Conservation (phyloP, 2,888 invertebrate species). For the Bombylius discolor region DNA sequence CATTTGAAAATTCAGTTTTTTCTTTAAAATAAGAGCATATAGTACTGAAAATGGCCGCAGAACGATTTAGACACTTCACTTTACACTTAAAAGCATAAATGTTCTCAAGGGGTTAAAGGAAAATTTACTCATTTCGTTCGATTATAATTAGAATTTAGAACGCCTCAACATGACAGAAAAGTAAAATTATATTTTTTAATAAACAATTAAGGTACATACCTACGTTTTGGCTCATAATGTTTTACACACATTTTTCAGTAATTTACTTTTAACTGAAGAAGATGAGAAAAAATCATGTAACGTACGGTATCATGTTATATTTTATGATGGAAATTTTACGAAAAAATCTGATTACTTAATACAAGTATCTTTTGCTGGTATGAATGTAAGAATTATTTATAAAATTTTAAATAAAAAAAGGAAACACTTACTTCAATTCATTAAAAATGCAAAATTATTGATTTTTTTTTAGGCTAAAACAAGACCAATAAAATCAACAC, state of each 20-base stretch:
- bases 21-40: too few species aligned
- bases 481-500: background rate
- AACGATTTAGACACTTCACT: too few species aligned
- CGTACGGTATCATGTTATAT: conserved; percentile 42
- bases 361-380: conserved; percentile 27
- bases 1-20: too few species aligned
- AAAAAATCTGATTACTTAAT: conserved; percentile 29
- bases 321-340: conserved; percentile 41
- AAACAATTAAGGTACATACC: too few species aligned
- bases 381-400: conserved; percentile 17
- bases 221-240: too few species aligned
- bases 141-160: too few species aligned
- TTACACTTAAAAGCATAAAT: too few species aligned
- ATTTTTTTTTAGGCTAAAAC: background rate
- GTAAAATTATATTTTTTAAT: too few species aligned
- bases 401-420: background rate
- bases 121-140: too few species aligned
- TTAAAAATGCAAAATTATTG: background rate
- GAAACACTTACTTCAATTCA: background rate
- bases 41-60: too few species aligned
- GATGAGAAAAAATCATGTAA: conserved; percentile 32
- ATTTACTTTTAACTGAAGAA: conserved; percentile 51
- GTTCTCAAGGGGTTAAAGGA: too few species aligned
- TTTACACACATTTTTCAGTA: conserved; percentile 37
- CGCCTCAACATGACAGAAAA: too few species aligned